Percentiles rank a stretch among this genome's conserved stretches.
Conservation (phyloP, 2,797 vertebrate species). For the Pseudochirops corinnae region DNA sequence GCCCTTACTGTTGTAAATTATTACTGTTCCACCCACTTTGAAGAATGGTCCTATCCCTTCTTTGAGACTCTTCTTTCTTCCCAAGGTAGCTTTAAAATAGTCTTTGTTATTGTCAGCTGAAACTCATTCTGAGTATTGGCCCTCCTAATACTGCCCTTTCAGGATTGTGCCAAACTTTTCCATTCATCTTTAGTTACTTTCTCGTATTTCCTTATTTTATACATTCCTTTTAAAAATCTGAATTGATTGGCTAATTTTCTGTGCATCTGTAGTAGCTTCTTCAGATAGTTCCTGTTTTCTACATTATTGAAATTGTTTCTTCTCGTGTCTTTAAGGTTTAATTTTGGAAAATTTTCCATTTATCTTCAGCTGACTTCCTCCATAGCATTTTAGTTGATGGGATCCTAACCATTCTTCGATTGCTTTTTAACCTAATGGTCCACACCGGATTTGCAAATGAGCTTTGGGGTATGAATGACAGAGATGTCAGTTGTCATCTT, state of each 20-base stretch:
- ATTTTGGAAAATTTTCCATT: not conserved
- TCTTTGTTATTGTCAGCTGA: not conserved
- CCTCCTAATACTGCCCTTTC: not conserved
- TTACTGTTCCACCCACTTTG: too few species aligned
- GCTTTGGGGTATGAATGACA: not conserved
- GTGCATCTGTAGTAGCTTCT: not conserved
- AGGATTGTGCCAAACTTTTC: not conserved
- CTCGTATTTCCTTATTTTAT: not conserved
- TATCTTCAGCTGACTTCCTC: not conserved
- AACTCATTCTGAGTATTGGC: not conserved
- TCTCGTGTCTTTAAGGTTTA: not conserved
- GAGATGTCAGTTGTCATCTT: not conserved
- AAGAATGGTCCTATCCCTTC: too few species aligned
- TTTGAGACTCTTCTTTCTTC: not conserved
- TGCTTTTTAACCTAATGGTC: not conserved
- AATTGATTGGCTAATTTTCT: not conserved
- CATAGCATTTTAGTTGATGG: not conserved
- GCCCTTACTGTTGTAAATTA: too few species aligned
- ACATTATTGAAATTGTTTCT: not conserved
- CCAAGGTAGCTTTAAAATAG: not conserved
- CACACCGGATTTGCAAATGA: not conserved
- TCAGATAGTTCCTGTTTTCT: not conserved
- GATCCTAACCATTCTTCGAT: not conserved
- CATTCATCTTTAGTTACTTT: not conserved
- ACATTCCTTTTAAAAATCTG: not conserved